Evolutionary conservation across 2,113 vertebrate genomes (phyloP).

Genomic region (Actinemys pallida): DNA sequence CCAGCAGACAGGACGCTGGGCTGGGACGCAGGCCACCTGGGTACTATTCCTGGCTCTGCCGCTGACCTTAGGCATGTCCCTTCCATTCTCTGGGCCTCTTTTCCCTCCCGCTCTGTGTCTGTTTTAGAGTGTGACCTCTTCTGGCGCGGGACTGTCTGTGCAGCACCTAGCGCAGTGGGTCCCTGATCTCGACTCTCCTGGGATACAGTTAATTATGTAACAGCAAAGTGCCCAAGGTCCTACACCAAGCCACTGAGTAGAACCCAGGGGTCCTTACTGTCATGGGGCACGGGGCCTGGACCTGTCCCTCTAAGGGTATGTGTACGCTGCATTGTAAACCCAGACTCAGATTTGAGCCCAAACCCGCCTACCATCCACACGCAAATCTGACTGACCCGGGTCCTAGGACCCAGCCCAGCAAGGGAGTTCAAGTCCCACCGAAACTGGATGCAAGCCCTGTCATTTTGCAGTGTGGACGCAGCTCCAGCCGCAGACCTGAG

Average conservation of each 20-base stretch:
- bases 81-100: neutral
- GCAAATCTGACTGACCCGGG: neutral
- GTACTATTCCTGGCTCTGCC: neutral
- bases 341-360: neutral
- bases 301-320: neutral
- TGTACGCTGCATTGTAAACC: neutral
- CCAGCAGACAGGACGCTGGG: rapidly evolving
- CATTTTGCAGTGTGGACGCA: neutral
- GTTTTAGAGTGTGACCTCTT: neutral
- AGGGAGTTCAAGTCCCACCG: neutral
- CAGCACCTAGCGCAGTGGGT: neutral
- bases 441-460: neutral
- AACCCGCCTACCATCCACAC: neutral
- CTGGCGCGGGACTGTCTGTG: neutral
- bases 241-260: neutral
- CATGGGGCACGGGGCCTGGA: neutral
- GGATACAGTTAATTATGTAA: neutral
- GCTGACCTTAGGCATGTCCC: neutral
- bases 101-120: neutral
- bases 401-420: neutral
- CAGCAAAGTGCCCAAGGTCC: neutral
- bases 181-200: neutral
- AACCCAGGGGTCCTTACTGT: neutral
- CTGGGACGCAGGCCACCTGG: rapidly evolving
- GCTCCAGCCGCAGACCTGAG: neutral